These are phyloP conservation scores for Drosophila emarginata DNA, from an alignment of 2,888 invertebrate genomes.

Conservation along the genomic window DNA sequence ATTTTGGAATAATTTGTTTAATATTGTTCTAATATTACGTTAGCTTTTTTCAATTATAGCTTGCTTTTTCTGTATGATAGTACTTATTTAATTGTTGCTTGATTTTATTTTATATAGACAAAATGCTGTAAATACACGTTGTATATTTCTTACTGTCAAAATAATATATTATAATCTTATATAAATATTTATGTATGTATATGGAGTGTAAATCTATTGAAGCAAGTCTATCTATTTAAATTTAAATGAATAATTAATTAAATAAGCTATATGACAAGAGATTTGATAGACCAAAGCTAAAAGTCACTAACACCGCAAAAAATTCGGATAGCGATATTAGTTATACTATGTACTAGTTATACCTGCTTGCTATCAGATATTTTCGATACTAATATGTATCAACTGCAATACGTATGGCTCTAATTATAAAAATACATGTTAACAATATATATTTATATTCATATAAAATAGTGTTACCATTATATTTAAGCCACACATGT, in stretches of 20 bases:
- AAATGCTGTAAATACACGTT: slow-evolving; percentile 72
- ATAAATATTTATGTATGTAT: slow-evolving; percentile 57
- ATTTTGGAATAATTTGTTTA: slow-evolving; percentile 20
- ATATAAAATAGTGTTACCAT: slow-evolving; percentile 19
- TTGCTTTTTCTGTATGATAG: slow-evolving; percentile 43
- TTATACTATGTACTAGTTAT: slow-evolving; percentile 18
- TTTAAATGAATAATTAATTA: too few species aligned
- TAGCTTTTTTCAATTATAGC: slow-evolving; percentile 46
- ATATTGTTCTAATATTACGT: slow-evolving; percentile 20
- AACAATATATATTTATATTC: slow-evolving; percentile 38
- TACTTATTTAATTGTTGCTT: slow-evolving; percentile 26
- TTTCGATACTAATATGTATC: slow-evolving; percentile 35
- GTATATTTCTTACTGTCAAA: slow-evolving; percentile 32
- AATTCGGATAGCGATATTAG: background rate
- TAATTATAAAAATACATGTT: slow-evolving; percentile 32
- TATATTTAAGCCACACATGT: slow-evolving; percentile 62
- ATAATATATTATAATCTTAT: slow-evolving; percentile 26
- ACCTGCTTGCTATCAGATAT: slow-evolving; percentile 62
- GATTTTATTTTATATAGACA: slow-evolving; percentile 51
- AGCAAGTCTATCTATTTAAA: slow-evolving; percentile 3
- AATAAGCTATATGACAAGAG: slow-evolving; percentile 60
- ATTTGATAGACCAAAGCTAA: slow-evolving; percentile 55
- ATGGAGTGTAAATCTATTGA: background rate
- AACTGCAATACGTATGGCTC: slow-evolving; percentile 46
- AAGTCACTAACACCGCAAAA: slow-evolving; percentile 38